A percentile compares a stretch with the other conserved stretches of the same genome.
phyloP scores from a whole-genome alignment of 2,797 vertebrate genomes.

The Cossypha dichroa region DNA sequence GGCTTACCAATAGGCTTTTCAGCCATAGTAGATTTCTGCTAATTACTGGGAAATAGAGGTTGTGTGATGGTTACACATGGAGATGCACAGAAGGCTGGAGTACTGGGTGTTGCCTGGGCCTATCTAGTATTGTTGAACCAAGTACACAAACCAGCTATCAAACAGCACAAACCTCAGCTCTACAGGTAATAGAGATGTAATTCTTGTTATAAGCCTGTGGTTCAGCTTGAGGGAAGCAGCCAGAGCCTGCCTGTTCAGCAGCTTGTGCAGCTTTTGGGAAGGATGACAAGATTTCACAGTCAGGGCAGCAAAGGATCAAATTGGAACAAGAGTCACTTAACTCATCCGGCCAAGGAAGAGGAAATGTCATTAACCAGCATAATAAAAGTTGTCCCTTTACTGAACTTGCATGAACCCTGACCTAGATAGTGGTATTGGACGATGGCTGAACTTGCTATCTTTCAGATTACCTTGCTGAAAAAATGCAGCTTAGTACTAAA shows the following conservation, averaged over 20 bases:
- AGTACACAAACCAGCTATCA: background rate
- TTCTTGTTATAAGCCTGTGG: background rate
- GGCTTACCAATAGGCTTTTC: background rate
- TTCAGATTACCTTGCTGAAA: background rate
- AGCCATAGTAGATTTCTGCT: background rate
- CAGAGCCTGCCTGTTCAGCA: background rate
- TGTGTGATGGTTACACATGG: background rate
- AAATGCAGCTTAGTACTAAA: background rate
- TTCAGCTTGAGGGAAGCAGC: background rate
- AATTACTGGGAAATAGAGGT: background rate
- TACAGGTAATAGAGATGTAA: background rate
- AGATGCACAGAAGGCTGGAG: background rate
- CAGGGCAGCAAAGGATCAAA: background rate
- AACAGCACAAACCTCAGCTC: background rate
- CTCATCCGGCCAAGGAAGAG: background rate
- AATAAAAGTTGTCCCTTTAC: background rate
- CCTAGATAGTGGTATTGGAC: background rate
- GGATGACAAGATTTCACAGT: background rate
- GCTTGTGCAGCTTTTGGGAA: background rate
- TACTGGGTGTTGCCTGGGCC: background rate
- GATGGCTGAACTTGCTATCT: background rate
- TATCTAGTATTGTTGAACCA: background rate
- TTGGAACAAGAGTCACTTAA: background rate
- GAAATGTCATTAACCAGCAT: background rate
- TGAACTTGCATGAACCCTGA: background rate